Evolutionary conservation across 2,113 vertebrate genomes (phyloP), one percentile per base, ranked within the genome.

Genomic region (Chlorodrepanis virens): DNA sequence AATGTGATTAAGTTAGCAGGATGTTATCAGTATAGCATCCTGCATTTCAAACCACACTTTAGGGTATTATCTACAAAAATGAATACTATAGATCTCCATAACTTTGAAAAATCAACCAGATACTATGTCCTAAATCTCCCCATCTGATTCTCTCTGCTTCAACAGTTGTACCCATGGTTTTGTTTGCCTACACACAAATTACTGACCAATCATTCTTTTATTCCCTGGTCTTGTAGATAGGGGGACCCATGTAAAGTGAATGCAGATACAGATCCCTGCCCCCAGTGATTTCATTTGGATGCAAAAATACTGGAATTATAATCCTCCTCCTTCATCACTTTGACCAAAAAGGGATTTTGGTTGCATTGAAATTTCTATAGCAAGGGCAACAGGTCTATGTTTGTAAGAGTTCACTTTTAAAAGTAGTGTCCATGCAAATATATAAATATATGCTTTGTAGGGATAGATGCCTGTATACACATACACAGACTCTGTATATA

Each of bases 211-310:
- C 6, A 5, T 42, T 72, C 44, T 90, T 92, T 71, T 63, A 92
- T 89, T 95, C 60, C 87, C 68, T 53, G 1, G 57, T 88, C 54
- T 70, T 78, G 91, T 95, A 97, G 94, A 75, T 87, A 95, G 83
- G 79, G 87, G 91, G 87, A 94, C 47, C 67, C 71, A 33, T 14
- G 31, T 47, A 77, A 87, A 96, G 18, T 81, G 83, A 90, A 83
- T 11, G n/a, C 23, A 69, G 39, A 76, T 47, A 69, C 19, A 56
- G 49, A 89, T 90, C 64, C 80, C 64, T 83, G 72, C 37, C 65
- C 40, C 80, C 72, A 64, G 44, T 84, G 70, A 63, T 42, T 94
- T 81, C 33, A 40, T 80, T 45, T 87, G 90, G 49, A 78, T 78
- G 64, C 59, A 87, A 91, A 90, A 77, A 64, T 33, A 60, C 44